phyloP scores from a whole-genome alignment of 2,113 vertebrate species.

The Odocoileus virginianus region DNA sequence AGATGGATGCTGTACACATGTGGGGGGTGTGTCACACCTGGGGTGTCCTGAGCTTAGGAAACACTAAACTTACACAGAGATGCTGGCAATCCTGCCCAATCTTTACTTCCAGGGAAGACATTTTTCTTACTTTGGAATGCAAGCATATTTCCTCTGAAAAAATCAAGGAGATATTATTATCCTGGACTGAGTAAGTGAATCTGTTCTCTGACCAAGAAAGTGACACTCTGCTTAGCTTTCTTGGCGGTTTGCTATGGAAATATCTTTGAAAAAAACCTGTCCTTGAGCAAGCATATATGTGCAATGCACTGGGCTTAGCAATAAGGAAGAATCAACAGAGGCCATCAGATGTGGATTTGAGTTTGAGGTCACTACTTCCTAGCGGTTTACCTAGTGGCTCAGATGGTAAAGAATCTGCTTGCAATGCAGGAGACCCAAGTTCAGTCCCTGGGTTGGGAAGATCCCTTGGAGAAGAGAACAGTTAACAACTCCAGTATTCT shows the following conservation, averaged over 20 bases:
- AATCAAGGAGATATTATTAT: not conserved
- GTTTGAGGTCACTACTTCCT: not conserved
- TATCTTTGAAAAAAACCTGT: not conserved
- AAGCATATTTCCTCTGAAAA: not conserved
- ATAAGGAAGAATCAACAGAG: not conserved
- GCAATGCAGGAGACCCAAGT: not conserved
- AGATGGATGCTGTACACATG: not conserved
- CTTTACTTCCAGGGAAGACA: not conserved
- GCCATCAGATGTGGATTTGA: not conserved
- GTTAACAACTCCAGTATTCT: not conserved
- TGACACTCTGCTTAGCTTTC: not conserved
- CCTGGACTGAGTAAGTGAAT: not conserved
- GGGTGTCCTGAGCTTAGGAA: not conserved
- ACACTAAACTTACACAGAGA: not conserved
- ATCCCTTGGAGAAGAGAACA: not conserved
- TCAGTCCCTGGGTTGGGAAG: not conserved
- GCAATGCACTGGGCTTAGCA: not conserved
- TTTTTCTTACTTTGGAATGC: not conserved
- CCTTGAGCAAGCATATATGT: not conserved
- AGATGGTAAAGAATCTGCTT: not conserved
- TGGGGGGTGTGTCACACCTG: not conserved
- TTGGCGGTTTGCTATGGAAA: not conserved
- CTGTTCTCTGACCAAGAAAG: not conserved
- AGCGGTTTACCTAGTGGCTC: not conserved
- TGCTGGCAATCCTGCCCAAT: not conserved